Evolutionary conservation across 2,797 vertebrate genomes (phyloP).

Genomic region (Pelodytes ibericus): DNA sequence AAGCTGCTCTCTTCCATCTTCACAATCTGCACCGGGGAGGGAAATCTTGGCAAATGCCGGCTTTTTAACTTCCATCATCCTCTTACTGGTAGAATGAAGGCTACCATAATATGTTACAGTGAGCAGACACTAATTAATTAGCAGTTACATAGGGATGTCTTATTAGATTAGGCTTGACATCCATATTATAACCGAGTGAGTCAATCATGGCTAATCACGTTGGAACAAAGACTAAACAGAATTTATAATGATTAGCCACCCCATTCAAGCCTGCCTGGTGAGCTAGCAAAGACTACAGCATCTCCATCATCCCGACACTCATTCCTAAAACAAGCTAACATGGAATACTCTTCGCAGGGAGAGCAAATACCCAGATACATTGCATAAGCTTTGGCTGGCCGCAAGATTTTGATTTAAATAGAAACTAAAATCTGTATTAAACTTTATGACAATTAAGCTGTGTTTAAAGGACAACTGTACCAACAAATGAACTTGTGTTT

Average conservation of each 20-base stretch:
- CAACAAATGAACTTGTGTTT: too few relatives aligned
- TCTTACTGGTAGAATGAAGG: constrained; percentile 7
- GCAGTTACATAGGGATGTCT: constrained; percentile 35
- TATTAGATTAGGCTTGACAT: constrained; percentile 47
- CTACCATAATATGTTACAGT: constrained; percentile 19
- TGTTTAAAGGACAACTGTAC: too few relatives aligned
- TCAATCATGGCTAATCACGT: constrained; percentile 44
- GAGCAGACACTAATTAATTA: constrained; percentile 44
- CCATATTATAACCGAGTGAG: constrained; percentile 29
- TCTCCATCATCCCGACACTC: too few relatives aligned
- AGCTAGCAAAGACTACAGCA: too few relatives aligned
- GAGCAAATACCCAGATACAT: too few relatives aligned
- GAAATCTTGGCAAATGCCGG: background rate
- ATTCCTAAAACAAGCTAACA: too few relatives aligned
- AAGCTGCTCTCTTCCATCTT: background rate
- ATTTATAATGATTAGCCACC: constrained; percentile 38
- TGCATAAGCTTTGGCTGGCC: too few relatives aligned
- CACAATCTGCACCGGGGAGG: background rate
- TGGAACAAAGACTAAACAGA: constrained; percentile 12
- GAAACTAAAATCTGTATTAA: too few relatives aligned
- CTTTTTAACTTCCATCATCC: background rate
- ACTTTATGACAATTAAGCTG: too few relatives aligned
- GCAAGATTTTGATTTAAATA: too few relatives aligned
- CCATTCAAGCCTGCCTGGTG: too few relatives aligned
- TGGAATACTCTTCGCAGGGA: too few relatives aligned